A percentile compares a stretch with the other conserved stretches of the same genome.
Conservation (phyloP, 53 echinoderm and acorn worm species). For the Pentamera pediparva region DNA sequence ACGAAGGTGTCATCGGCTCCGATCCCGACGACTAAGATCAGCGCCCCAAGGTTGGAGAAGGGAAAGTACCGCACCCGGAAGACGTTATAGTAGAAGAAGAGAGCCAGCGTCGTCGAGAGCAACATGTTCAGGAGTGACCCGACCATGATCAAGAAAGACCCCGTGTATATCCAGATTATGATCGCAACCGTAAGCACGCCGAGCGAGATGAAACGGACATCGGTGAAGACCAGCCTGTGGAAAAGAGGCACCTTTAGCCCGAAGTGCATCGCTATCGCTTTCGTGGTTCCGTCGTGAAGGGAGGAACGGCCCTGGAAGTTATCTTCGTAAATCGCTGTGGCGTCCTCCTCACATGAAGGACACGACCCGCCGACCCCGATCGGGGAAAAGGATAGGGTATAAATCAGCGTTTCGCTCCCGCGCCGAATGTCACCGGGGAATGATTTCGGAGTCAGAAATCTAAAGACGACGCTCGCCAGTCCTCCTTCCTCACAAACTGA, state of each 20-base stretch:
- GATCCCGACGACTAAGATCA: slow-evolving; percentile 68
- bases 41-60: slow-evolving; percentile 61
- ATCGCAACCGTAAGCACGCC: slow-evolving; percentile 44
- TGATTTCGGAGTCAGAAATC: slow-evolving; percentile 45
- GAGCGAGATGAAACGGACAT: slow-evolving; percentile 46
- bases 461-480: slow-evolving; percentile 55
- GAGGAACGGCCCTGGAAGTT: slow-evolving; percentile 45
- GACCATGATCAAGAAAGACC: slow-evolving; percentile 60
- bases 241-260: slow-evolving; percentile 58
- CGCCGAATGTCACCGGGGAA: slow-evolving; percentile 10
- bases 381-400: slow-evolving; percentile 32
- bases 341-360: neutral
- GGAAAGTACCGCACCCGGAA: slow-evolving; percentile 73
- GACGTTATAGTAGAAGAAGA: slow-evolving; percentile 62
- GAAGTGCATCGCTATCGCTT: too few relatives aligned
- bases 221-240: slow-evolving; percentile 33
- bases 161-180: slow-evolving; percentile 74
- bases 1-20: slow-evolving; percentile 93
- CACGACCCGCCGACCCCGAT: neutral
- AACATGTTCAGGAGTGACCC: slow-evolving; percentile 73
- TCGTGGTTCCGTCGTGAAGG: slow-evolving; percentile 32
- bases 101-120: slow-evolving; percentile 62
- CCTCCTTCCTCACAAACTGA: slow-evolving; percentile 32
- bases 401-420: slow-evolving; percentile 10
- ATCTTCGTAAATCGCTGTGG: slow-evolving; percentile 33